phyloP scores from a whole-genome alignment of 2,888 invertebrate genomes.

The Pandemis corylana region DNA sequence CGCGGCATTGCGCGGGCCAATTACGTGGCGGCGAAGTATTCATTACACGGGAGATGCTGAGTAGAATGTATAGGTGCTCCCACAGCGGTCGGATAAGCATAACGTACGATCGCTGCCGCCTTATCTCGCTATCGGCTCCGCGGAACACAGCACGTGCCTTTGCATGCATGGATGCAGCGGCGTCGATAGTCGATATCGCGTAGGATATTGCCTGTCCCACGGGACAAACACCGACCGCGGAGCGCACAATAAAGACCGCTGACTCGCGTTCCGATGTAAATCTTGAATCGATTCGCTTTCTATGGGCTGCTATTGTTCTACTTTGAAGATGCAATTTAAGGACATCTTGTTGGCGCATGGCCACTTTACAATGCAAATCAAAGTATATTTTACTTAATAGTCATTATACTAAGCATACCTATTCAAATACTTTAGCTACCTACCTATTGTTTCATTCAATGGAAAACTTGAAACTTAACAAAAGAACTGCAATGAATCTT shows the following conservation, averaged over 20 bases:
- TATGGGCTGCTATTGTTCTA: conserved; percentile 67
- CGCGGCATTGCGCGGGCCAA: conserved; percentile 63
- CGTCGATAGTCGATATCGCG: conserved; percentile 66
- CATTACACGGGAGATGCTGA: conserved; percentile 70
- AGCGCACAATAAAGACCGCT: conserved; percentile 66
- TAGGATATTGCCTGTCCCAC: conserved; percentile 65
- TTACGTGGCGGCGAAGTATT: conserved; percentile 71
- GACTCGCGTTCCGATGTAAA: conserved; percentile 65
- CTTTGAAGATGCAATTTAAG: conserved; percentile 66
- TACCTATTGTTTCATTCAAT: conserved; percentile 33
- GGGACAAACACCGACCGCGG: conserved; percentile 52
- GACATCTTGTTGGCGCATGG: conserved; percentile 59
- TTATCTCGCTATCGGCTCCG: conserved; percentile 71
- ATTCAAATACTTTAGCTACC: not conserved
- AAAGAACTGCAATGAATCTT: not conserved
- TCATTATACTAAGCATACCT: not conserved
- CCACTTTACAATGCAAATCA: conserved; percentile 52
- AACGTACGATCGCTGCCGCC: conserved; percentile 70
- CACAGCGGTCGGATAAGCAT: conserved; percentile 66
- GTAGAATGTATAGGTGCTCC: conserved; percentile 67
- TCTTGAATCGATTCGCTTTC: conserved; percentile 66
- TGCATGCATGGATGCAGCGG: conserved; percentile 66
- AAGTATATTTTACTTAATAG: conserved; percentile 42
- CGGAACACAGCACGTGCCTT: conserved; percentile 72
- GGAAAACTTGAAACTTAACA: not conserved